Evolutionary conservation across 2,888 invertebrate species (phyloP), one percentile per base, ranked within the genome.

Genomic region (Shargacucullia verbasci): DNA sequence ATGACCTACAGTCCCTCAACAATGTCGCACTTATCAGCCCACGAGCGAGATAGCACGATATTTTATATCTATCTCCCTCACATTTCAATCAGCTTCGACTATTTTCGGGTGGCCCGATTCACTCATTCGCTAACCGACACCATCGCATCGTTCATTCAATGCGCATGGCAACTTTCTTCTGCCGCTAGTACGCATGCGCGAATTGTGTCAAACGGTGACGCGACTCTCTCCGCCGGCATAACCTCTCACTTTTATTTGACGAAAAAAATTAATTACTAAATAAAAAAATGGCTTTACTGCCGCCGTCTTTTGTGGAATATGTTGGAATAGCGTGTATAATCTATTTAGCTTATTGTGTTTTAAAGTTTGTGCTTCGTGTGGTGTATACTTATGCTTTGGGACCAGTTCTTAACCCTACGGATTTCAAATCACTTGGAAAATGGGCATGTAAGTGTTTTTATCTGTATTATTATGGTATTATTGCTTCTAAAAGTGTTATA

Each of bases 381-480:
- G 49, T 92, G 50, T 92, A 90, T 67, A 82, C 76, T 15, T 92
- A 86, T 61, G 83, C 95, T 35, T 76, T 96, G 50, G 95, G 95
- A 15, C 95, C 95, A 34, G 84, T 94, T 31, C 78, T 95, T 8
- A 85, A 96, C 52, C 92, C 92, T 76, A 92, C 96, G 56, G 94
- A 97, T 88, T 95, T 97, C 64, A 95, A 95, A 80, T 94, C 95
- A 41, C 95, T 95, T 83, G 97, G 97, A 78, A 95, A 95, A 90
- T 98, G 97, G 97, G 97, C 97, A 88, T 95, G 97, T 97, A 90
- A 96, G 96, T 95, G 71, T 37, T 29, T 35, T 37, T 34, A 25
- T 10, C n/a, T 0, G 4, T 5, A 20, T 11, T 31, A 0, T 7
- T 14, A 2, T 9, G 0, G 2, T 10, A 7, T 39, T 33, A 34